Percentiles rank a stretch among this genome's conserved stretches.
Conservation (phyloP, 2,888 invertebrate species). For the Mechanitis messenoides region DNA sequence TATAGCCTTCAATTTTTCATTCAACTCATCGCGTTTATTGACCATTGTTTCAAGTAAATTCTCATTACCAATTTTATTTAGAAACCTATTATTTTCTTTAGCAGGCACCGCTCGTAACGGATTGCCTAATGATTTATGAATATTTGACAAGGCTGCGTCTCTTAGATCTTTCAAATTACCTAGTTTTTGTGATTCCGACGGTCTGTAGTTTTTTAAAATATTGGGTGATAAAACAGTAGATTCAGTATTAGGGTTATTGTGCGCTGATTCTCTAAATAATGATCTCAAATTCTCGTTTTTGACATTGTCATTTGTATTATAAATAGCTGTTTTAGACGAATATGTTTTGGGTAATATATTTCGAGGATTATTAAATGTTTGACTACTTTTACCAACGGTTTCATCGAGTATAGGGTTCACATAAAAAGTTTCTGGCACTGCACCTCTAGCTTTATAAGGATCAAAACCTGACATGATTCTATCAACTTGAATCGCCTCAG, state of each 20-base stretch:
- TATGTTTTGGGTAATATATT: slow-evolving; percentile 29
- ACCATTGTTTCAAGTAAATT: slow-evolving; percentile 45
- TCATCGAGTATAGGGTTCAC: slow-evolving; percentile 37
- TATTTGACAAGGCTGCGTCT: slow-evolving; percentile 43
- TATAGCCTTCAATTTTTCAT: slow-evolving; percentile 53
- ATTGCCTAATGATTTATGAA: slow-evolving; percentile 44
- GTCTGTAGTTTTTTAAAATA: slow-evolving; percentile 13
- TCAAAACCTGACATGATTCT: slow-evolving; percentile 31
- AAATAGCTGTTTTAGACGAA: slow-evolving; percentile 1
- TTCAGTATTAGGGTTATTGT: background rate
- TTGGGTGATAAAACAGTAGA: slow-evolving; percentile 3
- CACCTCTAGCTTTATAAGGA: slow-evolving; percentile 44
- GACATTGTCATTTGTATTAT: slow-evolving; percentile 23
- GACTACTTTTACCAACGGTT: slow-evolving; percentile 34
- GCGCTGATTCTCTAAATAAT: background rate
- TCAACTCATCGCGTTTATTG: slow-evolving; percentile 46
- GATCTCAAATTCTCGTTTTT: background rate
- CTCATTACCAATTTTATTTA: slow-evolving; percentile 37
- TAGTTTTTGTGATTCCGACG: slow-evolving; percentile 23
- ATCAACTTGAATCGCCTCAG: background rate
- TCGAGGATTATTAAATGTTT: slow-evolving; percentile 32
- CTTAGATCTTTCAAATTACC: slow-evolving; percentile 41
- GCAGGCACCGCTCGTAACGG: slow-evolving; percentile 34
- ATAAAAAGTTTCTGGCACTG: slow-evolving; percentile 42
- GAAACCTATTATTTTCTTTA: slow-evolving; percentile 24